A percentile compares a stretch with the other conserved stretches of the same genome.
These are phyloP conservation scores for Paracentrotus lividus DNA, from an alignment of 53 echinoderm and acorn worm genomes.

Conservation along the genomic window DNA sequence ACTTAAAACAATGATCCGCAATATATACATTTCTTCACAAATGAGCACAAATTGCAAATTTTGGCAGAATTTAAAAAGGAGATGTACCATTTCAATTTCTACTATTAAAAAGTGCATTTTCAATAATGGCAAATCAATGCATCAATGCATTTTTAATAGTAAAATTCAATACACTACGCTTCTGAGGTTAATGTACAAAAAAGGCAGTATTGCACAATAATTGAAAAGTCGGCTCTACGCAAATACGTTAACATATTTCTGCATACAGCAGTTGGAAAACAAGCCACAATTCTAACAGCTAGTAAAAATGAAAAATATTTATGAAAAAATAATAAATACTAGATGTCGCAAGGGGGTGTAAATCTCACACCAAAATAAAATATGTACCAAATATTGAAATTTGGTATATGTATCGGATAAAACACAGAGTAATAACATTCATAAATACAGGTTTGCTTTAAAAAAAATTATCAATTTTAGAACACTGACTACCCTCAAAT, in stretches of 20 bases:
- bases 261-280: background rate
- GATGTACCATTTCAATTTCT: constrained; percentile 12
- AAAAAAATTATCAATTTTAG: background rate
- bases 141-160: constrained; percentile 11
- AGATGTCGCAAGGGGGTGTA: background rate
- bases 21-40: constrained; percentile 44
- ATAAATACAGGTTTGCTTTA: background rate
- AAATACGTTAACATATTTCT: background rate
- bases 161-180: background rate
- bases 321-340: background rate
- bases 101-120: constrained; percentile 26
- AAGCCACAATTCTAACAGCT: background rate
- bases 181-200: constrained; percentile 50
- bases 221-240: constrained; percentile 60
- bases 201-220: constrained; percentile 67
- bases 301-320: background rate
- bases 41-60: constrained; percentile 49
- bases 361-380: background rate
- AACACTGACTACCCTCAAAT: background rate
- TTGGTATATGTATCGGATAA: background rate
- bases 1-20: background rate
- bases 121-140: constrained; percentile 40
- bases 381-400: background rate
- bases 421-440: background rate
- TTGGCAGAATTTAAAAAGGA: constrained; percentile 44